Evolutionary conservation across 2,888 invertebrate genomes (phyloP).

Genomic region (Pollenia amentaria): DNA sequence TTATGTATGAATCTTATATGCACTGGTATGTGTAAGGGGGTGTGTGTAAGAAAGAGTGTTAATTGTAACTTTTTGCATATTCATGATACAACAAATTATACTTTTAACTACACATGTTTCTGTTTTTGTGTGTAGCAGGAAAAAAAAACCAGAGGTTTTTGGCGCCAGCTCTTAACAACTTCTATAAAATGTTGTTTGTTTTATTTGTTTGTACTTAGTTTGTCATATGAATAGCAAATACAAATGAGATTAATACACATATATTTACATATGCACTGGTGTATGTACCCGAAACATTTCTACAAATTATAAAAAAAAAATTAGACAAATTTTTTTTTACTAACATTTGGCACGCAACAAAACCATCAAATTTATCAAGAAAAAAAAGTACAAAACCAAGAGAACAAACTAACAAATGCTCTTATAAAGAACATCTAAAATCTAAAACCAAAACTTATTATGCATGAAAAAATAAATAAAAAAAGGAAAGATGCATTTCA

Average conservation of each 20-base stretch:
- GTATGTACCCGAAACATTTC: not conserved
- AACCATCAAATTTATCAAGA: constrained; percentile 39
- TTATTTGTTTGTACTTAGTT: constrained; percentile 46
- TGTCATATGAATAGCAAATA: constrained; percentile 58
- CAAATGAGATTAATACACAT: constrained; percentile 38
- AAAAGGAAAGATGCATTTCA: constrained; percentile 46
- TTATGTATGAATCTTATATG: too few relatives aligned
- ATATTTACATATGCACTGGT: not conserved
- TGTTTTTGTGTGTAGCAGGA: not conserved
- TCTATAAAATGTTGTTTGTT: constrained; percentile 52
- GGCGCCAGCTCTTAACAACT: constrained; percentile 65
- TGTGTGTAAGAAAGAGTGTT: not conserved
- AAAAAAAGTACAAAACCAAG: constrained; percentile 17
- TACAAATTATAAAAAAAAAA: not conserved
- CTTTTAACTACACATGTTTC: constrained; percentile 35
- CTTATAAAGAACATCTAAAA: constrained; percentile 10
- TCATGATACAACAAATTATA: constrained; percentile 56
- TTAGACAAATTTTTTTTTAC: constrained; percentile 35
- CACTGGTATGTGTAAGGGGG: not conserved
- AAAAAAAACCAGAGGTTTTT: constrained; percentile 36
- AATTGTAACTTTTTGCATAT: constrained; percentile 52
- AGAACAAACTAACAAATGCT: constrained; percentile 12
- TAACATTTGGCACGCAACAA: constrained; percentile 71
- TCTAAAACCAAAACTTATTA: not conserved
- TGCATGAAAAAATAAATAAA: not conserved